phyloP scores from a whole-genome alignment of 2,113 vertebrate species.

The Chamaetylas fuelleborni region DNA sequence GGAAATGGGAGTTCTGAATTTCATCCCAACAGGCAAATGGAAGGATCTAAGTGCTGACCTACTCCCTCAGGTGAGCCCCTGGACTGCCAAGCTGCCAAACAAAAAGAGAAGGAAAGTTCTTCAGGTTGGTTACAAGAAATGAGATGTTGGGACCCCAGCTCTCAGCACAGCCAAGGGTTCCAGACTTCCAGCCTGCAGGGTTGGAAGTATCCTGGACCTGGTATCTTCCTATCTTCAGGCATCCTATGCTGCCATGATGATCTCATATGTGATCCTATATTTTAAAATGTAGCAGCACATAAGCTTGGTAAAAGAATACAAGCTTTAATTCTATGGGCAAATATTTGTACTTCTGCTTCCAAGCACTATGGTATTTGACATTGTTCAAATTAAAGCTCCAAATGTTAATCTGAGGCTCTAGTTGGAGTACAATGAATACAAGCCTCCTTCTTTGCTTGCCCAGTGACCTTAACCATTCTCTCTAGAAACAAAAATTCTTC shows the following conservation, averaged over 20 bases:
- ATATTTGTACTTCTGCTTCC: conserved; percentile 50
- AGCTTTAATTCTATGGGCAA: conserved; percentile 37
- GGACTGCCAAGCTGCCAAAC: not conserved
- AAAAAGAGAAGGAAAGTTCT: not conserved
- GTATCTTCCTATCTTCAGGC: not conserved
- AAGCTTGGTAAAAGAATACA: not conserved
- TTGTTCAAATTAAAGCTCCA: conserved; percentile 15
- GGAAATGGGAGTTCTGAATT: not conserved
- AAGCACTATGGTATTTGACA: conserved; percentile 32
- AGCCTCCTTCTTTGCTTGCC: conserved; percentile 15
- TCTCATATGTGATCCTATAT: not conserved
- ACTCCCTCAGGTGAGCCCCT: not conserved
- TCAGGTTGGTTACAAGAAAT: not conserved
- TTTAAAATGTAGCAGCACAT: not conserved
- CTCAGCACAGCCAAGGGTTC: not conserved
- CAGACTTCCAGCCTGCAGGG: not conserved
- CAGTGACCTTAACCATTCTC: conserved; percentile 18
- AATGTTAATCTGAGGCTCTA: conserved; percentile 17
- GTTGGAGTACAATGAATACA: not conserved
- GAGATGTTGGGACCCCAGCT: not conserved
- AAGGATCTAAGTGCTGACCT: not conserved
- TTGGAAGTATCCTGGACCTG: not conserved
- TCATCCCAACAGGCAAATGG: not conserved
- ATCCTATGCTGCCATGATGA: not conserved
- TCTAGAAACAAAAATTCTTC: not conserved